These are phyloP conservation scores for Pelodiscus sinensis DNA, from an alignment of 2,113 vertebrate genomes.

Conservation along the genomic window DNA sequence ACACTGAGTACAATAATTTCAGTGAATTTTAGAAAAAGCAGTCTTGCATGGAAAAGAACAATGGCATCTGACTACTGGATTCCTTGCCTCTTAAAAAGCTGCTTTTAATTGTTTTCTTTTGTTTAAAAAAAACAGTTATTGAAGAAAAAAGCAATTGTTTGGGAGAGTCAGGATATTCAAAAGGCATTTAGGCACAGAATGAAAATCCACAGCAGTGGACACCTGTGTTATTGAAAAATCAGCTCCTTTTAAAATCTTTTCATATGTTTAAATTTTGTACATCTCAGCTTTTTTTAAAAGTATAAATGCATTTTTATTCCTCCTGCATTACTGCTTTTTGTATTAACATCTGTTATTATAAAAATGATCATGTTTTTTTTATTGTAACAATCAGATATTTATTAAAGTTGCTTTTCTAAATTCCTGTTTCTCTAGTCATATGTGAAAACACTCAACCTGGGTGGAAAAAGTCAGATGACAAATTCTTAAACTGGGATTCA, in stretches of 20 bases:
- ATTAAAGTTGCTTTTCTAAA: not conserved
- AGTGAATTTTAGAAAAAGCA: not conserved
- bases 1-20: not conserved
- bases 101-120: not conserved
- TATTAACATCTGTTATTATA: not conserved
- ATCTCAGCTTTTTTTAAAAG: not conserved
- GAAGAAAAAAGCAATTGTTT: not conserved
- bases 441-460: not conserved
- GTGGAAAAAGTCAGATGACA: not conserved
- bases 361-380: not conserved
- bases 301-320: not conserved
- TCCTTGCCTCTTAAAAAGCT: not conserved
- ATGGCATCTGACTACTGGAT: not conserved
- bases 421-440: slow-evolving; percentile 1
- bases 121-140: not conserved
- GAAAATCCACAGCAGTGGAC: not conserved
- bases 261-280: not conserved
- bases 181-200: not conserved
- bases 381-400: not conserved
- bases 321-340: not conserved
- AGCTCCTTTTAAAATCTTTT: not conserved
- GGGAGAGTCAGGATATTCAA: not conserved
- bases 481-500: not conserved
- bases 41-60: not conserved
- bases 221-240: not conserved